phyloP scores from a whole-genome alignment of 2,888 invertebrate species.

The Troides helena region DNA sequence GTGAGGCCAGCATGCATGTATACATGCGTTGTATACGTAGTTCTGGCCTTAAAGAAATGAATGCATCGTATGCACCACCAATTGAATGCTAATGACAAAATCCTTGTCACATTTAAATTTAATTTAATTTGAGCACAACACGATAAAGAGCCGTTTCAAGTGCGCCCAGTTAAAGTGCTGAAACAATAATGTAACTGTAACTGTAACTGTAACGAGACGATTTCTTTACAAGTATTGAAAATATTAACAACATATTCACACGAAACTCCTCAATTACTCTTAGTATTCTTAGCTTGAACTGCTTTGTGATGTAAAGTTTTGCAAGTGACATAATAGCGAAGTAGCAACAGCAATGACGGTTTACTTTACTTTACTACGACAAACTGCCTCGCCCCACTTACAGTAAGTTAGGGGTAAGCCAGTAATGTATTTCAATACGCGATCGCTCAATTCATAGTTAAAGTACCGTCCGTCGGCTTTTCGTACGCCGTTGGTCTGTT shows the following conservation, averaged over 20 bases:
- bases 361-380: neutral
- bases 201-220: neutral
- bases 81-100: conserved; percentile 44
- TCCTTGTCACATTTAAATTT: conserved; percentile 36
- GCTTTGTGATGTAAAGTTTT: neutral
- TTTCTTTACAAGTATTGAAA: neutral
- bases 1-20: conserved; percentile 33
- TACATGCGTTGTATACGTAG: conserved; percentile 25
- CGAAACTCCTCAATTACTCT: too few relatives aligned
- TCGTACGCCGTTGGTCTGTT: conserved; percentile 52
- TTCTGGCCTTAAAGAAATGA: conserved; percentile 37
- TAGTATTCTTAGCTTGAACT: neutral
- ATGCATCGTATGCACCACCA: conserved; percentile 36
- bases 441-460: conserved; percentile 21
- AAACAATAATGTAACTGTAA: neutral
- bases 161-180: neutral
- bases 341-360: neutral
- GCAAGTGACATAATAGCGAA: neutral
- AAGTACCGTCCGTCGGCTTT: conserved; percentile 44
- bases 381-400: too few relatives aligned
- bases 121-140: conserved; percentile 28
- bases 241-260: neutral
- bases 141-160: conserved; percentile 16
- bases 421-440: too few relatives aligned
- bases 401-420: too few relatives aligned